Conservation (phyloP, 2,888 invertebrate species). For the Neoscelio sp. region DNA sequence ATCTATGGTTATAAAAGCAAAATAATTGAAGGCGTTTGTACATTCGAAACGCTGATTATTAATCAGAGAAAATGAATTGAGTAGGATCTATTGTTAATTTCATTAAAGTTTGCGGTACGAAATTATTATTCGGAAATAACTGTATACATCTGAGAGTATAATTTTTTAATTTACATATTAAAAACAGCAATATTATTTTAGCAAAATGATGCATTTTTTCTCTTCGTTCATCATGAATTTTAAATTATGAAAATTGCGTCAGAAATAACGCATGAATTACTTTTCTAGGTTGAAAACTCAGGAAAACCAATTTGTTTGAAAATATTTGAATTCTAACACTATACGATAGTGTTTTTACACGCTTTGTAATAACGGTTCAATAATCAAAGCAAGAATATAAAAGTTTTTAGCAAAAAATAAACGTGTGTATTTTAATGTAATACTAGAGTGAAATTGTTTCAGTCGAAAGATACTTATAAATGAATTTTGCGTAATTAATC, state of each 20-base stretch:
- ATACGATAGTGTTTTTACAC: conserved; percentile 9
- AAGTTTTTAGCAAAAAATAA: not conserved
- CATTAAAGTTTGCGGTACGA: no score
- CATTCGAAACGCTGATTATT: conserved; percentile 5
- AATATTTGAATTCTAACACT: not conserved
- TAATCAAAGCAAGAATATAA: not conserved
- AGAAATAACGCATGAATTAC: conserved; percentile 1
- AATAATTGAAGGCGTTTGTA: conserved; percentile 23
- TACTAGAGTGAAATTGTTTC: not conserved
- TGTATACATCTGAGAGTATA: not conserved
- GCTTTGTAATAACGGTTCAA: conserved; percentile 6
- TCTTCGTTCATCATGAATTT: conserved; percentile 7
- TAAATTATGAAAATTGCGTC: conserved; percentile 1
- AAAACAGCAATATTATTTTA: conserved; percentile 6
- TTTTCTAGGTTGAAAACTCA: not conserved
- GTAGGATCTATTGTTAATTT: not conserved
- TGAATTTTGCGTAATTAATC: conserved; percentile 3
- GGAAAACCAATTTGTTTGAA: no score
- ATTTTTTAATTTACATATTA: conserved; percentile 10
- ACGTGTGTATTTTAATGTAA: not conserved
- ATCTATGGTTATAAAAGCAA: conserved; percentile 19
- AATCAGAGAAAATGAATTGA: no score
- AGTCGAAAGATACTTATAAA: no score
- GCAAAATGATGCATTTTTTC: not conserved
- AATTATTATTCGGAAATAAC: no score